A percentile compares a stretch with the other conserved stretches of the same genome.
Conservation (phyloP, 2,113 vertebrate genomes). For the Neomonachus schauinslandi region DNA sequence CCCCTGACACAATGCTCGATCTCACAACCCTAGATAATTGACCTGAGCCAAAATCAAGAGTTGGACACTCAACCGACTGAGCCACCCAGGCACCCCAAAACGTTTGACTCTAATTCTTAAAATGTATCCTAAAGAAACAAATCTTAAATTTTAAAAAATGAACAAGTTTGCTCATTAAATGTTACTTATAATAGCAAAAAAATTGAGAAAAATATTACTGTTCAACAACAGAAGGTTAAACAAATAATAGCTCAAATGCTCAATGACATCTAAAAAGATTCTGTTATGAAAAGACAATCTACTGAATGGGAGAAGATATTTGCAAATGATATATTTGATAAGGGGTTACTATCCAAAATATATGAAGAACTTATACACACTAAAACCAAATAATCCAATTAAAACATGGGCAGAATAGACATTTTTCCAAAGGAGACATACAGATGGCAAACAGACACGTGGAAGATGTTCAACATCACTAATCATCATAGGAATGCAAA, state of each 20-base stretch:
- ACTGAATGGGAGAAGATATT: neutral
- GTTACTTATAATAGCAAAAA: neutral
- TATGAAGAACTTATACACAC: neutral
- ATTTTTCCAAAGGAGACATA: neutral
- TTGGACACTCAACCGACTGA: neutral
- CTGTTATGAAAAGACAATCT: neutral
- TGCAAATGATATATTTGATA: neutral
- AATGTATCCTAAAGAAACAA: constrained; percentile 6
- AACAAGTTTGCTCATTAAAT: neutral
- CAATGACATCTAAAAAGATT: neutral
- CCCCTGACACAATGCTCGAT: neutral
- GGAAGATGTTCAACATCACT: neutral
- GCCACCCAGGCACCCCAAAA: neutral
- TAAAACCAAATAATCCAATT: neutral
- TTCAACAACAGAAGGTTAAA: neutral
- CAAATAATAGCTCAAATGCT: neutral
- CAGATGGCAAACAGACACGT: neutral
- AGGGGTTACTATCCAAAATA: neutral
- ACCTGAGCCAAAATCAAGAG: neutral
- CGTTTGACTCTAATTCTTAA: neutral
- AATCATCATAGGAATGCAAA: neutral
- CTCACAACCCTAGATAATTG: neutral
- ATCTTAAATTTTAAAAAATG: neutral
- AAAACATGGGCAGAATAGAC: neutral
- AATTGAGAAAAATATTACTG: neutral